These are phyloP conservation scores for Xiphophorus birchmanni DNA, from an alignment of 2,797 vertebrate species.

Conservation along the genomic window DNA sequence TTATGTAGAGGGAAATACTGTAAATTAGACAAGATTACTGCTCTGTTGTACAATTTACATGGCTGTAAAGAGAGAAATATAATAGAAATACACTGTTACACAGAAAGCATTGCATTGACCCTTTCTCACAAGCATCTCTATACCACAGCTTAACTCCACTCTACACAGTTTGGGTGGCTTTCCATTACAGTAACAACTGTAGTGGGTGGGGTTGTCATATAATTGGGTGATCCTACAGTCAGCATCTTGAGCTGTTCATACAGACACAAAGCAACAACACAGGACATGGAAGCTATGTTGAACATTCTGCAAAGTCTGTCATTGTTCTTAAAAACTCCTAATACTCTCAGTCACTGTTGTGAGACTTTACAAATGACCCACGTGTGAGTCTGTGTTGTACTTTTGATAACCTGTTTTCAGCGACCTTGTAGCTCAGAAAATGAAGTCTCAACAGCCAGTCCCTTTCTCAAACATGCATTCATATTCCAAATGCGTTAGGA, in stretches of 20 bases:
- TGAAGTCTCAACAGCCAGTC: background rate
- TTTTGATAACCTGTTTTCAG: background rate
- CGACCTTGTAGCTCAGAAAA: background rate
- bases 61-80: background rate
- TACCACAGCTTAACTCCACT: no score
- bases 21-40: constrained; percentile 19
- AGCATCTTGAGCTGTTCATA: background rate
- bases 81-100: background rate
- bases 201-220: background rate
- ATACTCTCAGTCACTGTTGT: background rate
- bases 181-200: no score
- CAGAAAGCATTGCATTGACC: background rate
- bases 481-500: background rate
- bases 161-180: no score
- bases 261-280: background rate
- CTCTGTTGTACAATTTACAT: background rate
- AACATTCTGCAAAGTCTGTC: background rate
- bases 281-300: background rate
- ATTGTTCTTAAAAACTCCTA: background rate
- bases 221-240: background rate
- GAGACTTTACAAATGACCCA: background rate
- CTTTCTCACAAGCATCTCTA: no score
- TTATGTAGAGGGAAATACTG: constrained; percentile 22
- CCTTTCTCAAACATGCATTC: background rate
- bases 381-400: background rate